These are phyloP conservation scores for Oryctes rhinoceros DNA, from an alignment of 1,140 invertebrate genomes.

Conservation along the genomic window DNA sequence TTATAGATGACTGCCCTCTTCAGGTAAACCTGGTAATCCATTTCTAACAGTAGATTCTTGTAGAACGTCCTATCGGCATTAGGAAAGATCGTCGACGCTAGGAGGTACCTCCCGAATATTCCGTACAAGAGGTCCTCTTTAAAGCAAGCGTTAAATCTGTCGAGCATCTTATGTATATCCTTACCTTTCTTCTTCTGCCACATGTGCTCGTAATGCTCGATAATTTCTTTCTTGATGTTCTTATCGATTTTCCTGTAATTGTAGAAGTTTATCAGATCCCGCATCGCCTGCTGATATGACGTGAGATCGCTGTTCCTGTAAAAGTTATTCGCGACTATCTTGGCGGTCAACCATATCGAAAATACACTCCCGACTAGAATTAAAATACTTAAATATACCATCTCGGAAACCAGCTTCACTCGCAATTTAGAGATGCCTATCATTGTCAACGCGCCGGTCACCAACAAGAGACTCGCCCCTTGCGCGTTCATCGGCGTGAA, in stretches of 20 bases:
- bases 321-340: constrained; percentile 43
- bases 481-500: constrained; percentile 10
- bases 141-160: constrained; percentile 44
- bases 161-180: constrained; percentile 41
- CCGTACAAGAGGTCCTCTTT: constrained; percentile 47
- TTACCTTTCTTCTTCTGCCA: constrained; percentile 49
- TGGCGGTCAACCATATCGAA: constrained; percentile 36
- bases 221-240: constrained; percentile 47
- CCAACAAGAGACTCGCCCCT: constrained; percentile 6
- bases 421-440: constrained; percentile 2
- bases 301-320: constrained; percentile 46
- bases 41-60: constrained; percentile 42
- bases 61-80: constrained; percentile 43
- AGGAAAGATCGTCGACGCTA: constrained; percentile 40
- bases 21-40: constrained; percentile 44
- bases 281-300: constrained; percentile 48
- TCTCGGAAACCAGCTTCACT: background rate
- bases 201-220: constrained; percentile 50
- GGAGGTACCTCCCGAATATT: constrained; percentile 45
- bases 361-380: background rate
- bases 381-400: constrained; percentile 22
- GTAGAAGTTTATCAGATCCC: constrained; percentile 47
- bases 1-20: constrained; percentile 44
- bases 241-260: constrained; percentile 44
- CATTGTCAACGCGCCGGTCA: background rate